phyloP scores from a whole-genome alignment of 2,797 vertebrate genomes.

The Hoplostethus atlanticus region DNA sequence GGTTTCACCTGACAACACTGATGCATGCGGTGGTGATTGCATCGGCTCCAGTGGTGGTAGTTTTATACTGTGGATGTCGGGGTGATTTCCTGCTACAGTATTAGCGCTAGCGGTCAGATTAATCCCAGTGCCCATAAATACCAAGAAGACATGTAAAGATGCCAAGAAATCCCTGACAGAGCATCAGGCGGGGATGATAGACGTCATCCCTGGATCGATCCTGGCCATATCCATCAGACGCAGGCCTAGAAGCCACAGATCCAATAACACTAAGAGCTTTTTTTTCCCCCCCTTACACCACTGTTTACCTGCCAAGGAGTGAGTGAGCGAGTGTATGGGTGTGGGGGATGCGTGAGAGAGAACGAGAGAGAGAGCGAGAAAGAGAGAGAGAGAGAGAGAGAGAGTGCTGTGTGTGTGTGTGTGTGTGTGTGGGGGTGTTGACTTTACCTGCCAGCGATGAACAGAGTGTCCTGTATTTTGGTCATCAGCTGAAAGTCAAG shows the following conservation, averaged over 20 bases:
- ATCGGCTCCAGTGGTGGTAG: constrained; percentile 22
- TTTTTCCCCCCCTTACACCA: constrained; percentile 23
- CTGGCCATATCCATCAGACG: constrained; percentile 71
- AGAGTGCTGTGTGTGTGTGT: constrained; percentile 60
- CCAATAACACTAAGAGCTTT: constrained; percentile 83
- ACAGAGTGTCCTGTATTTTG: constrained; percentile 99
- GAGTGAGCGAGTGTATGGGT: constrained; percentile 72
- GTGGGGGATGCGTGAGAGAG: constrained; percentile 54
- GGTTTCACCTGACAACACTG: constrained; percentile 39
- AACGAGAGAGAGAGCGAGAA: constrained; percentile 57
- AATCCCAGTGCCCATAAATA: constrained; percentile 71
- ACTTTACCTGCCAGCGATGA: constrained; percentile 98
- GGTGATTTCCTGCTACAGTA: constrained; percentile 73
- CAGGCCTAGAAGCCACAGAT: constrained; percentile 65
- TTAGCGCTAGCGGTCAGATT: constrained; percentile 60
- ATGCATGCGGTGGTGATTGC: constrained; percentile 59
- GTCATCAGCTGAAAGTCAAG: constrained; percentile 99
- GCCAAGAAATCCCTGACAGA: constrained; percentile 74
- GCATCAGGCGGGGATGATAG: constrained; percentile 62
- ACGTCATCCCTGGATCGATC: constrained; percentile 75
- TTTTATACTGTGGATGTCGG: constrained; percentile 63
- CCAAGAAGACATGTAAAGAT: constrained; percentile 74
- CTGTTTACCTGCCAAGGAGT: constrained; percentile 94
- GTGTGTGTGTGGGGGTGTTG: constrained; percentile 1
- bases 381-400: constrained; percentile 66